phyloP scores from a whole-genome alignment of 2,113 vertebrate species.

The Spermophilus dauricus region DNA sequence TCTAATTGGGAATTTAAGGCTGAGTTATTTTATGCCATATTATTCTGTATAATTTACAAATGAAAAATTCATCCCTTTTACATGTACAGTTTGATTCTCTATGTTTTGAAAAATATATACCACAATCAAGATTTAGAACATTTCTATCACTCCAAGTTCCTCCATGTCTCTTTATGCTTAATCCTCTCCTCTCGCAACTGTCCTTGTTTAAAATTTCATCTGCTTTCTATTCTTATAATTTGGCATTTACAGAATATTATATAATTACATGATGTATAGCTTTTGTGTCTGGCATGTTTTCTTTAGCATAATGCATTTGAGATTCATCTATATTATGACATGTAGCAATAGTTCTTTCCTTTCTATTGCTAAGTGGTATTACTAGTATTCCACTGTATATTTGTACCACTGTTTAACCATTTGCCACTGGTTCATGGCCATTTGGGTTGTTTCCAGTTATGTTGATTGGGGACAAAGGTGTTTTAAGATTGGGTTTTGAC shows the following conservation, averaged over 20 bases:
- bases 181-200: neutral
- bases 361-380: neutral
- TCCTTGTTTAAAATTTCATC: neutral
- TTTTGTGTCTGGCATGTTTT: neutral
- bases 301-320: neutral
- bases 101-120: neutral
- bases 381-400: neutral
- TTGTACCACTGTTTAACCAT: neutral
- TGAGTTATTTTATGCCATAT: neutral
- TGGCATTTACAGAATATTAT: slow-evolving; percentile 30
- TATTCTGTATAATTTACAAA: slow-evolving; percentile 8
- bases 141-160: neutral
- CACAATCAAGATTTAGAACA: neutral
- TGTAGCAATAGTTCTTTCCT: slow-evolving; percentile 15
- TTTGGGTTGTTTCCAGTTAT: neutral
- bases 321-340: neutral
- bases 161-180: neutral
- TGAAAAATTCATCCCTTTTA: neutral
- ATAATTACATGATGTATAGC: neutral
- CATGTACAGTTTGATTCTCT: neutral
- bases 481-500: slow-evolving; percentile 2
- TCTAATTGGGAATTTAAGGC: slow-evolving; percentile 25
- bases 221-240: slow-evolving; percentile 34
- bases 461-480: neutral
- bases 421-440: neutral